Evolutionary conservation across 1,140 invertebrate genomes (phyloP).

Genomic region (Anadara kagoshimensis): DNA sequence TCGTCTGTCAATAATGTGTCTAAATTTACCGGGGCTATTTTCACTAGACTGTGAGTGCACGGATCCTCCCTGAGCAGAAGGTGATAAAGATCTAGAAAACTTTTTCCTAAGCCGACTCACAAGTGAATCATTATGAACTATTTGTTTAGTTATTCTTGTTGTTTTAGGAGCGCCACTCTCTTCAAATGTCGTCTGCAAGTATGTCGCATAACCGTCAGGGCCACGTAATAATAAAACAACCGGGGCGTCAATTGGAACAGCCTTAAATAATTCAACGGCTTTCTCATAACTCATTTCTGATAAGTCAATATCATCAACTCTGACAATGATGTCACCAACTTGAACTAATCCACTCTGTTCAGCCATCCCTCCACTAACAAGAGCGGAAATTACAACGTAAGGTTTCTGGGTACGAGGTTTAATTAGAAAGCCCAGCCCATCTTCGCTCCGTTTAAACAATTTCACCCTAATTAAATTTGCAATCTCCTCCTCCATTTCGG

Average conservation of each 20-base stretch:
- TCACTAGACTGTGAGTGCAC: conserved; percentile 15
- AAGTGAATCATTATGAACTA: conserved; percentile 51
- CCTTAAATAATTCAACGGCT: conserved; percentile 60
- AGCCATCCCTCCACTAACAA: conserved; percentile 60
- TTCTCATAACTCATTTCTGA: conserved; percentile 62
- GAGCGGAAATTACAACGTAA: conserved; percentile 60
- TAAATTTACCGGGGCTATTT: conserved; percentile 24
- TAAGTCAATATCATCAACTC: conserved; percentile 66
- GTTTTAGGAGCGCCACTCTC: conserved; percentile 62
- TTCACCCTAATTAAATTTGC: conserved; percentile 66
- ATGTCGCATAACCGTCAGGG: conserved; percentile 62
- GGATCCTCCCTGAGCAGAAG: conserved; percentile 35
- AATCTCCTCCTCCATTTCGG: conserved; percentile 29
- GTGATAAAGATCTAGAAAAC: conserved; percentile 44
- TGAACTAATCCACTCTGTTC: conserved; percentile 64
- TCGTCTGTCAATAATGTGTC: neutral
- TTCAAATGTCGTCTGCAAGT: conserved; percentile 66
- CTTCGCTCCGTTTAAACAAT: conserved; percentile 57
- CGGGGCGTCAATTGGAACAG: conserved; percentile 52
- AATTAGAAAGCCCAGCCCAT: conserved; percentile 67
- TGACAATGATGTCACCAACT: conserved; percentile 64
- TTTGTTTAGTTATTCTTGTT: conserved; percentile 58
- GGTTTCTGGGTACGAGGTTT: conserved; percentile 59
- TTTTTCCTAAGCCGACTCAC: conserved; percentile 55
- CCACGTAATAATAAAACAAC: conserved; percentile 60